These are phyloP conservation scores for Plodia interpunctella DNA, from an alignment of 1,140 invertebrate species.

Conservation along the genomic window DNA sequence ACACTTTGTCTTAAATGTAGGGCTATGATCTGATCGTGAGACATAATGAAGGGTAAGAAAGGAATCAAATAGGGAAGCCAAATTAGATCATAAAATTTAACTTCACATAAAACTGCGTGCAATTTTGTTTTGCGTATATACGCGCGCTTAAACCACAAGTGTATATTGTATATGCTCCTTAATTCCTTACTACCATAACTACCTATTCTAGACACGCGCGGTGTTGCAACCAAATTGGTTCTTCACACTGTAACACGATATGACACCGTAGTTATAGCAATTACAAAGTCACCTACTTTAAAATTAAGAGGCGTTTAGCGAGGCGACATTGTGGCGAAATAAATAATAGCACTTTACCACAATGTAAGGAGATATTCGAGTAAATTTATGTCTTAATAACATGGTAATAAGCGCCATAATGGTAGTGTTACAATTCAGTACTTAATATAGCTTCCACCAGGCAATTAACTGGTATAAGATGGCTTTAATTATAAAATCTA, in stretches of 20 bases:
- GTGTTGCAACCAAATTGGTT: constrained; percentile 11
- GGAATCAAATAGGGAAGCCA: too few relatives aligned
- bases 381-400: not conserved
- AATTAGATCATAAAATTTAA: too few relatives aligned
- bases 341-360: constrained; percentile 1
- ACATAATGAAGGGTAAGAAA: too few relatives aligned
- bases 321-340: constrained; percentile 15
- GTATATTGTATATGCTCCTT: not conserved
- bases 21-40: too few relatives aligned
- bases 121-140: not conserved
- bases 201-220: not conserved
- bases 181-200: not conserved
- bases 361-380: not conserved
- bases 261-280: constrained; percentile 7
- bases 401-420: not conserved
- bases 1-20: too few relatives aligned
- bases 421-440: not conserved
- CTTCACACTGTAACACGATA: constrained; percentile 10
- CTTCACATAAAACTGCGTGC: not conserved
- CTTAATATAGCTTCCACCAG: not conserved
- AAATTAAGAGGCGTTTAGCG: constrained; percentile 18
- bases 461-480: not conserved
- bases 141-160: not conserved
- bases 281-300: constrained; percentile 20
- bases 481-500: constrained; percentile 2